Base-by-base conservation (phyloP, 1,140 invertebrate species). In the Eupeodes corollae region DNA sequence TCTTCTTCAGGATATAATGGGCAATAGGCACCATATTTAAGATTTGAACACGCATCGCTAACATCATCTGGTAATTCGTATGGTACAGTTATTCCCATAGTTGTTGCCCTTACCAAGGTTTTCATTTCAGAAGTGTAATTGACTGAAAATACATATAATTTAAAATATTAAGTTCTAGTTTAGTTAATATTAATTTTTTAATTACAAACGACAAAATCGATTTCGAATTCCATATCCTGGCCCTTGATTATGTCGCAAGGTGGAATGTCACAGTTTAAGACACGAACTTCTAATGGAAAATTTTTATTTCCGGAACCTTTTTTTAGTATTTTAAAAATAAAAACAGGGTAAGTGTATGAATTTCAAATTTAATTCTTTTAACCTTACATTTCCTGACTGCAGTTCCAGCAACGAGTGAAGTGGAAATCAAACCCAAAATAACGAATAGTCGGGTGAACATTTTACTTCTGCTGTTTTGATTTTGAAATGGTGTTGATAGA, bases 1-100 rank as follows among this genome's bases (percentile, higher is more conserved):
- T 66, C 63, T 34, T 66, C 63, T 0, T 57, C 63, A n/a, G 54
- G 48, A 39, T 66, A 66, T 0, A 66, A 42, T 0, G 63, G 63
- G 35, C 63, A 66, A 30, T 63, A 63, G 47, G 62, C 63, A 8
- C 49, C 63, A 32, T 51, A 57, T 56, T 58, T 55, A 0, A 66
- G 59, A 52, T 66, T 63, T 0, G 53, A 40, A 9, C 63, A 66
- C 5, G 63, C 58, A 13, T 53, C 52, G 2, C 59, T 46, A 16
- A 61, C 57, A 33, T 66, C 63, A 3, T 44, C 42, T 0, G 63
- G 63, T 41, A 66, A 50, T 16, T 58, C 60, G 38, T 66, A 66
- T 1, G 63, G 58, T 21, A 66, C 55, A 1, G 59, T 65, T 15
- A 66, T 60, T 0, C 63, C 57, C 19, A 66, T 42, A 0, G 58